Base-by-base conservation (phyloP, 2,797 vertebrate genomes). In the Tragopan temminckii region DNA sequence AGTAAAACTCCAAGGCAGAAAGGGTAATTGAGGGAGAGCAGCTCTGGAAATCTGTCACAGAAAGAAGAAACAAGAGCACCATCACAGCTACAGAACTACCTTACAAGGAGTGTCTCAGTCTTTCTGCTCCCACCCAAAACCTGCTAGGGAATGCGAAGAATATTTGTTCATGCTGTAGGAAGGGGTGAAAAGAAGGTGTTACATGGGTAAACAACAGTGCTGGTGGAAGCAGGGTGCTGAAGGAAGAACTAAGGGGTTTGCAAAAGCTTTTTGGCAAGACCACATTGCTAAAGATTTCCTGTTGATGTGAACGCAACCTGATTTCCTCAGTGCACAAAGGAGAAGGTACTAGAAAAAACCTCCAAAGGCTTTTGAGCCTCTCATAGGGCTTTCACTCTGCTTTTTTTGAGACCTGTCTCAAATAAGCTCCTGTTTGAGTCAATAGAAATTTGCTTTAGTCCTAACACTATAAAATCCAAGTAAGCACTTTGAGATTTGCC, bases 391-490 rank as follows among this genome's bases (percentile, higher is more conserved):
- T 94, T 66, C 27, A 4, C n/a, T 93, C 43, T 55, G 9, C 14
- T 63, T 88, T 43, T 43, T 83, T 70, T 31, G 50, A 67, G 27
- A 62, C 62, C 63, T 52, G 50, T 76, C 62, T 94, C 5, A 2
- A 87, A 62, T 69, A 94, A 94, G 48, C 59, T 93, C 24, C 42
- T 76, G 7, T 50, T 89, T 0, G 3, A 94, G 88, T 93, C 92
- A 72, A 90, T 95, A 80, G 92, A 94, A 92, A 95, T 90, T 82
- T 95, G 52, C 89, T 95, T 95, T 89, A 88, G 81, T 76, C 74
- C 67, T 89, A 46, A 57, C 7, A 0, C 86, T 88, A 6, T 83
- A 88, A 94, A 92, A 96, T 67, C 59, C 0, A 0, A 92, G 87
- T 85, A 92, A 96, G 94, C 89, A 79, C 69, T 95, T 85, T 83